These are phyloP conservation scores for Suricata suricatta DNA, from an alignment of 2,113 vertebrate species.

Conservation along the genomic window DNA sequence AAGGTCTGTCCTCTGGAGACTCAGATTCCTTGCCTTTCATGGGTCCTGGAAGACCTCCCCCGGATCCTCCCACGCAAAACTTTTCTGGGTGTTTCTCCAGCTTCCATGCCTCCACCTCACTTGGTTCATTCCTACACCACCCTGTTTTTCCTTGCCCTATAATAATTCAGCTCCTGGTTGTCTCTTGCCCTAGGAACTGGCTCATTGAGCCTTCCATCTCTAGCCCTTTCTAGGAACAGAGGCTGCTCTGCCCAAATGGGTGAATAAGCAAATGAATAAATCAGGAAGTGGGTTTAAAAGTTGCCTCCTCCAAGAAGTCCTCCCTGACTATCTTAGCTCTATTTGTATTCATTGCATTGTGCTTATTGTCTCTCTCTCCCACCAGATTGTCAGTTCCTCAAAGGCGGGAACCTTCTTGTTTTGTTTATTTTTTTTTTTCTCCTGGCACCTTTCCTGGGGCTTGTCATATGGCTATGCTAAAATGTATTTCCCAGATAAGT, in stretches of 20 bases:
- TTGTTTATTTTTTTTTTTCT: conserved; percentile 23
- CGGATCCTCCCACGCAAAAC: not conserved
- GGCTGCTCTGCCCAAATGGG: not conserved
- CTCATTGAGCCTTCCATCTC: not conserved
- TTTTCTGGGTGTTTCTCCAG: not conserved
- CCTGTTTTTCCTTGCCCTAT: not conserved
- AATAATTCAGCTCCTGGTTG: too few species aligned
- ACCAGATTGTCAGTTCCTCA: not conserved
- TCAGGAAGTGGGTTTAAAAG: not conserved
- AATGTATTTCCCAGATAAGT: not conserved
- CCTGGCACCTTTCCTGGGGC: conserved; percentile 58
- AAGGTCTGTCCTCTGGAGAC: not conserved
- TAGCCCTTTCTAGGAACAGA: not conserved
- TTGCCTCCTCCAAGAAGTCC: conserved; percentile 46
- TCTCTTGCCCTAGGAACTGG: not conserved
- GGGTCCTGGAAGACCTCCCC: not conserved
- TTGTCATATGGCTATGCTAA: not conserved
- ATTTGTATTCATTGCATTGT: not conserved
- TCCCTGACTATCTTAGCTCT: not conserved
- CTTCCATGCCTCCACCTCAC: too few species aligned
- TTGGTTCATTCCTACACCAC: not conserved
- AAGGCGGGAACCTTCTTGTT: not conserved
- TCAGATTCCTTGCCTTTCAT: not conserved
- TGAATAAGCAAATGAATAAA: not conserved
- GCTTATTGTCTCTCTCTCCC: not conserved